phyloP scores from a whole-genome alignment of 2,888 invertebrate species.

The Caenorhabditis sulstoni region DNA sequence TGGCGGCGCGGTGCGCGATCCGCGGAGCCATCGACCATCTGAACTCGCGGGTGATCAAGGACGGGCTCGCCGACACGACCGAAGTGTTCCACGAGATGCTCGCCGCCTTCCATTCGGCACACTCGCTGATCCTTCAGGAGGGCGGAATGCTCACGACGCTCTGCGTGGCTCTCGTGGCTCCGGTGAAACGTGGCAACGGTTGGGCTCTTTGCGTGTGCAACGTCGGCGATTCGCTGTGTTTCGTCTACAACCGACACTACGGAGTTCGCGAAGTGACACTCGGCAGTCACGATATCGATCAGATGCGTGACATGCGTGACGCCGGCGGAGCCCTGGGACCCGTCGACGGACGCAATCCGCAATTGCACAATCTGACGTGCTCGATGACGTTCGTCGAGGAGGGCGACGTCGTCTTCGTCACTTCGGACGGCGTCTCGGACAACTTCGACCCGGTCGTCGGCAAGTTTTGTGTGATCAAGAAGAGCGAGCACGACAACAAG shows the following conservation, averaged over 20 bases:
- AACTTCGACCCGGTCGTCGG: conserved; percentile 94
- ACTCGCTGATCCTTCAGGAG: conserved; percentile 88
- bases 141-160: conserved; percentile 90
- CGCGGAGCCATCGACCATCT: conserved; percentile 90
- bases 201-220: conserved; percentile 89
- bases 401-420: conserved; percentile 90
- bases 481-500: conserved; percentile 66
- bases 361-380: conserved; percentile 90
- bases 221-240: conserved; percentile 92
- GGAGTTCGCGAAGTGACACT: conserved; percentile 87
- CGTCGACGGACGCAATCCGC: conserved; percentile 89
- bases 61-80: conserved; percentile 68
- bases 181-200: conserved; percentile 77
- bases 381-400: conserved; percentile 87
- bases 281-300: conserved; percentile 88
- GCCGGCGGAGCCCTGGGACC: conserved; percentile 91
- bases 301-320: conserved; percentile 91
- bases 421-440: conserved; percentile 92
- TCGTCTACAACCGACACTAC: conserved; percentile 87
- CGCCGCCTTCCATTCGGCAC: conserved; percentile 89
- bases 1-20: conserved; percentile 85
- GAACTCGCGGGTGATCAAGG: conserved; percentile 82
- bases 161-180: conserved; percentile 87
- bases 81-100: conserved; percentile 89
- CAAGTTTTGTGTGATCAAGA: conserved; percentile 85